phyloP scores from a whole-genome alignment of 2,113 vertebrate genomes.

The Elgaria multicarinata region DNA sequence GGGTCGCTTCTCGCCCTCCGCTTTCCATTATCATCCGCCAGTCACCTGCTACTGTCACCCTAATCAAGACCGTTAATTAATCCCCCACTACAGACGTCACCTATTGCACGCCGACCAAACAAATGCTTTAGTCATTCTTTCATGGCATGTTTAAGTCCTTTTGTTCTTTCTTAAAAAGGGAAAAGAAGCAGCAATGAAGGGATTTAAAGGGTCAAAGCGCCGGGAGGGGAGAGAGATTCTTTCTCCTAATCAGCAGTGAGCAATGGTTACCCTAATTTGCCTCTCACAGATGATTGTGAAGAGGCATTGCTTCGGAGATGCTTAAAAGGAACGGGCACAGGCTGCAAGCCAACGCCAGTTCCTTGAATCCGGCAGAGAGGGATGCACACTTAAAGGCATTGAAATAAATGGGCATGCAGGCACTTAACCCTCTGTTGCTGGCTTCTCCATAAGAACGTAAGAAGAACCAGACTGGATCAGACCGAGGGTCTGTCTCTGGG shows the following conservation, averaged over 20 bases:
- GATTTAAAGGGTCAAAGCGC: background rate
- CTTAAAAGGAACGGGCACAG: background rate
- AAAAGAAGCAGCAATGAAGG: background rate
- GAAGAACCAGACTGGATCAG: too few relatives aligned
- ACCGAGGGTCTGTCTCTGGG: too few relatives aligned
- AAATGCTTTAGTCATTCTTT: background rate
- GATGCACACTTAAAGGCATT: background rate
- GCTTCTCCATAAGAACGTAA: too few relatives aligned
- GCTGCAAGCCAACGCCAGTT: background rate
- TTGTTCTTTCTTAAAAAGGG: background rate
- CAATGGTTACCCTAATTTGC: background rate
- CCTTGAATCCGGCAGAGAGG: background rate
- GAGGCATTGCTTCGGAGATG: background rate
- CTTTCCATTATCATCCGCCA: background rate
- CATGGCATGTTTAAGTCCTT: background rate
- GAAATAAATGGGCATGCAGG: background rate
- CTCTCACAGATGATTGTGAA: background rate
- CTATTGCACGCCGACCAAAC: background rate
- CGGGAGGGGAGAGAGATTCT: too few relatives aligned
- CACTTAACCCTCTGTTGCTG: too few relatives aligned
- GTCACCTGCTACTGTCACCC: background rate
- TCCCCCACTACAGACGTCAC: background rate
- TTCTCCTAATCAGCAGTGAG: background rate
- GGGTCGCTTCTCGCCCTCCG: too few relatives aligned
- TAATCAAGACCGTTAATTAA: constrained; percentile 3